Percentiles rank a stretch among this genome's conserved stretches.
Evolutionary conservation across 2,888 invertebrate genomes (phyloP).

Genomic region (Dastarcus helophoroides): DNA sequence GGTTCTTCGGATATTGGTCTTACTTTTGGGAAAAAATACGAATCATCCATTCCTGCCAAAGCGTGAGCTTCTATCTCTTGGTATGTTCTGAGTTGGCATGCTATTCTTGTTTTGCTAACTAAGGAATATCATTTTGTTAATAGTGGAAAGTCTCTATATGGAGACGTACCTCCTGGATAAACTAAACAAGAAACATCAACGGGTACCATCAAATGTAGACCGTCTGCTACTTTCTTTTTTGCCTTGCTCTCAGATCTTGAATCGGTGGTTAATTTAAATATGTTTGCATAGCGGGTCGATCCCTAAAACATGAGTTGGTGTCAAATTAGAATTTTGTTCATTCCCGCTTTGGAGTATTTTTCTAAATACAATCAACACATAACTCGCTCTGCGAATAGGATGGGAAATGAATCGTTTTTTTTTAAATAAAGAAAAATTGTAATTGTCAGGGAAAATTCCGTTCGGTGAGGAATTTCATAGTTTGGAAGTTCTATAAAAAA

Average conservation of each 20-base stretch:
- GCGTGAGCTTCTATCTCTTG: slow-evolving; percentile 26
- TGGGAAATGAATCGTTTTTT: no score
- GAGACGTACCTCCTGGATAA: slow-evolving; percentile 29
- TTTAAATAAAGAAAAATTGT: no score
- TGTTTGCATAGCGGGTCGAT: slow-evolving; percentile 4
- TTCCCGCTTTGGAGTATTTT: no score
- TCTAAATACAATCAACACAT: no score
- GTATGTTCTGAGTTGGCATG: slow-evolving; percentile 27
- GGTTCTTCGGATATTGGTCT: slow-evolving; percentile 7
- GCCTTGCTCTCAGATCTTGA: slow-evolving; percentile 6
- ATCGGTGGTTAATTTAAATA: slow-evolving; percentile 8
- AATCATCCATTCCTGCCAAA: slow-evolving; percentile 25
- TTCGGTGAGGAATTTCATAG: no score
- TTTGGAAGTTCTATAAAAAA: no score
- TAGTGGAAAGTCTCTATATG: neutral
- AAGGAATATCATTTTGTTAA: slow-evolving; percentile 2
- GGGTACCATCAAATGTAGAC: slow-evolving; percentile 31
- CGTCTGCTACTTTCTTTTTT: slow-evolving; percentile 15
- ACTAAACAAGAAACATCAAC: slow-evolving; percentile 29
- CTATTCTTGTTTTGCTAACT: slow-evolving; percentile 26
- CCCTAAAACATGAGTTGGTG: no score
- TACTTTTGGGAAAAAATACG: slow-evolving; percentile 27
- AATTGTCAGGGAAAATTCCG: no score
- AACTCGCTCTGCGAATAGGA: no score
- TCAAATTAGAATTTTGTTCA: no score